Evolutionary conservation across 2,888 invertebrate species (phyloP).

Genomic region (Allacma fusca): DNA sequence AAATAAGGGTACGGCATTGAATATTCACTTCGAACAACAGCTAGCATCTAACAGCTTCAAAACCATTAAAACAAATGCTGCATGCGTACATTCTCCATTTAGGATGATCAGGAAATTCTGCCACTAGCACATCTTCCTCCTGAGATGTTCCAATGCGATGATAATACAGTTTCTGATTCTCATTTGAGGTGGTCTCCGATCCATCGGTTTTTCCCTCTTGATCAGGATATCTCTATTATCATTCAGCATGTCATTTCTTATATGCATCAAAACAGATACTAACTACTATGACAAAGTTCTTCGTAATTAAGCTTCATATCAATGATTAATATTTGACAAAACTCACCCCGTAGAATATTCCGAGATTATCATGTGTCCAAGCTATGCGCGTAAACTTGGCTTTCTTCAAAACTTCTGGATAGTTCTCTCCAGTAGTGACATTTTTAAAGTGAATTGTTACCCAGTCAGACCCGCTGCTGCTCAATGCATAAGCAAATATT

Average conservation of each 20-base stretch:
- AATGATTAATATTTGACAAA: too few species aligned
- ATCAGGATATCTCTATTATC: constrained; percentile 79
- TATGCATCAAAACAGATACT: too few species aligned
- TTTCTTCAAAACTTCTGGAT: constrained; percentile 86
- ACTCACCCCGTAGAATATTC: constrained; percentile 89
- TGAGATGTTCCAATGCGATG: constrained; percentile 88
- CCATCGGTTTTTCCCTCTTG: constrained; percentile 87
- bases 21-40: too few species aligned
- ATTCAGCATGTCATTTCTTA: too few species aligned
- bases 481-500: constrained; percentile 89
- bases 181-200: constrained; percentile 85
- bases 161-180: constrained; percentile 93
- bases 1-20: too few species aligned
- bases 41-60: too few species aligned
- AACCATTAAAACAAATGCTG: too few species aligned
- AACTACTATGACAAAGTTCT: too few species aligned
- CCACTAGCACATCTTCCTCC: constrained; percentile 83
- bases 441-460: constrained; percentile 84
- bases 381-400: constrained; percentile 91
- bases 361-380: constrained; percentile 95
- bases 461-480: constrained; percentile 96
- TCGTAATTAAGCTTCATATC: too few species aligned
- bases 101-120: constrained; percentile 90
- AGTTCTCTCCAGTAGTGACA: constrained; percentile 80
- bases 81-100: constrained; percentile 86